Conservation (phyloP, 2,113 vertebrate species). For the Chiloscyllium plagiosum region DNA sequence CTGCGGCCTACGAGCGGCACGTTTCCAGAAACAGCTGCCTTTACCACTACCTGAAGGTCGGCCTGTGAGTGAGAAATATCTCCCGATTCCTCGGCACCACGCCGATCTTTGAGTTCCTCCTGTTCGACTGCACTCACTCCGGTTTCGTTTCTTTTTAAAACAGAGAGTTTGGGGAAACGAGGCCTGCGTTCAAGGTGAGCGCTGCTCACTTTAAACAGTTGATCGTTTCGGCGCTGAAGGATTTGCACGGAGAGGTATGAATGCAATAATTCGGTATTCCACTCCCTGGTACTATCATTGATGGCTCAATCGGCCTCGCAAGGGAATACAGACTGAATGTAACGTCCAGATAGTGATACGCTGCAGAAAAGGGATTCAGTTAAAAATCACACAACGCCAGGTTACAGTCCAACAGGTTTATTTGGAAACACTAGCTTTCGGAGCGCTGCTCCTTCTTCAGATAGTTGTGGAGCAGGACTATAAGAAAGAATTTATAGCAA, state of each 20-base stretch:
- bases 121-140: constrained; percentile 2
- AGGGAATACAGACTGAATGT: too few species aligned
- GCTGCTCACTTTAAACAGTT: constrained; percentile 76
- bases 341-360: too few species aligned
- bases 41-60: constrained; percentile 75
- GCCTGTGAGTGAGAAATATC: constrained; percentile 63
- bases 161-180: constrained; percentile 65
- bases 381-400: too few species aligned
- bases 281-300: too few species aligned
- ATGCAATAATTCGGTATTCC: not conserved
- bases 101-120: too few species aligned
- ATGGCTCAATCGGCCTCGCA: too few species aligned
- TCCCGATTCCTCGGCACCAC: not conserved
- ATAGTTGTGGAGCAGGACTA: too few species aligned
- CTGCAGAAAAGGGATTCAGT: not conserved
- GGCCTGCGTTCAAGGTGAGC: constrained; percentile 48
- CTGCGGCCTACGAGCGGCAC: constrained; percentile 56
- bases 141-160: not conserved
- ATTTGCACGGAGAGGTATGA: constrained; percentile 79
- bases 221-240: constrained; percentile 69
- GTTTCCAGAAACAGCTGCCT: constrained; percentile 64
- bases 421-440: too few species aligned
- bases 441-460: too few species aligned
- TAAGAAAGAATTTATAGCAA: too few species aligned
- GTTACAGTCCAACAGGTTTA: too few species aligned